Evolutionary conservation across 2,797 vertebrate species (phyloP).

Genomic region (Semotilus atromaculatus): DNA sequence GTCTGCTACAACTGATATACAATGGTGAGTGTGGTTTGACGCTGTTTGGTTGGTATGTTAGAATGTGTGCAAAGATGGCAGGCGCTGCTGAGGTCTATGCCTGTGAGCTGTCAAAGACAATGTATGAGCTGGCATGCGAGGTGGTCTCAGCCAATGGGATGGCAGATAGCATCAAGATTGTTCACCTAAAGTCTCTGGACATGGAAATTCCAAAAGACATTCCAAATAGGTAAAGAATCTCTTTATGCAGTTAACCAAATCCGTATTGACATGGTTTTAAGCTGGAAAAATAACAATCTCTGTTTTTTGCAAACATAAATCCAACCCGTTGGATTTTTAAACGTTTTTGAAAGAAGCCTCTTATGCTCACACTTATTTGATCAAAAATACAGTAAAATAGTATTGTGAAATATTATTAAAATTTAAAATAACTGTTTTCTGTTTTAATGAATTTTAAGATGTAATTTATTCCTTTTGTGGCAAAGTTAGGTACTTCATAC

Average conservation of each 20-base stretch:
- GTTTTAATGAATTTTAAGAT: not conserved
- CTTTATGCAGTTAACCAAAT: not conserved
- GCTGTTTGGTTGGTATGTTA: slow-evolving; percentile 62
- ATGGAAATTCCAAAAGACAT: slow-evolving; percentile 92
- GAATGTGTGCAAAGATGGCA: slow-evolving; percentile 95
- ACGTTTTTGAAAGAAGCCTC: not conserved
- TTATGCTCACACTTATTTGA: not conserved
- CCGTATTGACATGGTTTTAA: not conserved
- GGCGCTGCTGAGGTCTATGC: slow-evolving; percentile 90
- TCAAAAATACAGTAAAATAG: not conserved
- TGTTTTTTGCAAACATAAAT: not conserved
- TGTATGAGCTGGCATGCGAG: slow-evolving; percentile 93
- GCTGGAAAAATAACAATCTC: not conserved
- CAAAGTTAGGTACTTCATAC: not conserved
- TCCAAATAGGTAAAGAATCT: slow-evolving; percentile 82
- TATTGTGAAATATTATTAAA: not conserved
- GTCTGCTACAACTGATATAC: not conserved
- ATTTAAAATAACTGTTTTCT: not conserved
- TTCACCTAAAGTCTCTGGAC: slow-evolving; percentile 94
- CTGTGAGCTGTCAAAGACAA: slow-evolving; percentile 96
- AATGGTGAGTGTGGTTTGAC: not conserved
- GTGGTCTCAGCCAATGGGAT: slow-evolving; percentile 90
- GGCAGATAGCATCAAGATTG: slow-evolving; percentile 85
- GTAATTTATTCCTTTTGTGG: not conserved
- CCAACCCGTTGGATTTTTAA: not conserved